Evolutionary conservation across 53 echinoderm and acorn worm genomes (phyloP), one percentile per base, ranked within the genome.

Genomic region (Pentamera pediparva): DNA sequence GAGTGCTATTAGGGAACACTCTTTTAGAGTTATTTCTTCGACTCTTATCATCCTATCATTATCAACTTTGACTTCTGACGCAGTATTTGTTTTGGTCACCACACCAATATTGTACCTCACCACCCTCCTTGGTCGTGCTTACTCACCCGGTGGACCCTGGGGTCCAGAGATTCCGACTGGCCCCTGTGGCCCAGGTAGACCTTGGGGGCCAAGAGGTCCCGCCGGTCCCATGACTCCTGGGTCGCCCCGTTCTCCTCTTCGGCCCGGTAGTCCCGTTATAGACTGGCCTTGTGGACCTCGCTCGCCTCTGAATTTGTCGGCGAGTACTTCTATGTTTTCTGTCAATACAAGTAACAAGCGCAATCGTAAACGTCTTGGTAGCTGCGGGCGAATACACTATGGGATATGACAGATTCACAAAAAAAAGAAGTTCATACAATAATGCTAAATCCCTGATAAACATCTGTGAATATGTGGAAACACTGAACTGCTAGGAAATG

Each of bases 171-270:
- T 0, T 21, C 67, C 67, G 0, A 41, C 49, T 0, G 27, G 34
- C 6, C 83, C 83, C 29, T 56, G 69, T 17, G 74, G 69, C 2
- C 83, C 83, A 8, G 26, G 76, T 15, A 35, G 43, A 18, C 89
- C 90, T 24, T 34, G 76, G 33, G 29, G 76, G 18, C 90, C 90
- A 45, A 73, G 11, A 25, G 86, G 79, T 43, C 90, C 90, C 19
- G 54, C 50, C 30, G 75, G 69, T 31, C 90, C 90, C 62, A 64
- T 37, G 4, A 31, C 15, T 10, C 41, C 37, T 26, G 49, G 29
- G 1, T 18, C 41, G 15, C 67, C 67, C 7, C 12, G 67, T 43
- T 43, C 45, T 26, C 67, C 67, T 8, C 38, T 8, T 40, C 67
- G 32, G 19, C 73, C 56, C 4, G 56, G 37, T 33, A 26, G 54